Evolutionary conservation across 2,888 invertebrate genomes (phyloP).

Genomic region (Brachypalpus laphriformis): DNA sequence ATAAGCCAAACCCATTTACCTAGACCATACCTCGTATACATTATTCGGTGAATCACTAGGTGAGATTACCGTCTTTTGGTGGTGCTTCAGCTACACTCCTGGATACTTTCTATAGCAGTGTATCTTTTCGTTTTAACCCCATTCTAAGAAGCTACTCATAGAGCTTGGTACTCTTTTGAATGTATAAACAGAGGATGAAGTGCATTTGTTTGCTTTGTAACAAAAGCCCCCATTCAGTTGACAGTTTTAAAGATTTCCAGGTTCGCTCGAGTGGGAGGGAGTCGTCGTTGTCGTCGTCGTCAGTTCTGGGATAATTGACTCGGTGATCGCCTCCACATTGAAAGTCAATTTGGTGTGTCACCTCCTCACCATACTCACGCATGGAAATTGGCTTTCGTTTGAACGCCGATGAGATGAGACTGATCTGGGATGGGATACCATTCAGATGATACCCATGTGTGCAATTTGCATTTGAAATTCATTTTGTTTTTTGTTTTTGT

Average conservation of each 20-base stretch:
- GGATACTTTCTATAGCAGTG: constrained; percentile 55
- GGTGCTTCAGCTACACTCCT: constrained; percentile 15
- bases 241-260: constrained; percentile 29
- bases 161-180: too few species aligned
- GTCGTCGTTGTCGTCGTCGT: too few species aligned
- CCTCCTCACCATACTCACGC: constrained; percentile 1
- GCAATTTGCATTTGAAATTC: constrained; percentile 36
- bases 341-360: constrained; percentile 56
- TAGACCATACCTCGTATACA: constrained; percentile 28
- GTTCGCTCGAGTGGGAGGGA: neutral
- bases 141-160: constrained; percentile 43
- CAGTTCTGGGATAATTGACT: constrained; percentile 21
- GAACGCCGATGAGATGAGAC: neutral
- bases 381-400: constrained; percentile 18
- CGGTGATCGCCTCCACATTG: constrained; percentile 22
- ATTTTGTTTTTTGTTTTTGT: neutral
- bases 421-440: neutral
- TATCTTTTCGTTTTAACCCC: constrained; percentile 58
- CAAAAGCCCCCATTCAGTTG: constrained; percentile 31
- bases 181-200: constrained; percentile 28
- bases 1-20: constrained; percentile 53
- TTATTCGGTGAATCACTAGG: constrained; percentile 48
- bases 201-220: constrained; percentile 55
- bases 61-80: constrained; percentile 52
- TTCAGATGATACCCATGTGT: constrained; percentile 29